Base-by-base conservation (phyloP, 2,888 invertebrate species). In the Mantis religiosa region DNA sequence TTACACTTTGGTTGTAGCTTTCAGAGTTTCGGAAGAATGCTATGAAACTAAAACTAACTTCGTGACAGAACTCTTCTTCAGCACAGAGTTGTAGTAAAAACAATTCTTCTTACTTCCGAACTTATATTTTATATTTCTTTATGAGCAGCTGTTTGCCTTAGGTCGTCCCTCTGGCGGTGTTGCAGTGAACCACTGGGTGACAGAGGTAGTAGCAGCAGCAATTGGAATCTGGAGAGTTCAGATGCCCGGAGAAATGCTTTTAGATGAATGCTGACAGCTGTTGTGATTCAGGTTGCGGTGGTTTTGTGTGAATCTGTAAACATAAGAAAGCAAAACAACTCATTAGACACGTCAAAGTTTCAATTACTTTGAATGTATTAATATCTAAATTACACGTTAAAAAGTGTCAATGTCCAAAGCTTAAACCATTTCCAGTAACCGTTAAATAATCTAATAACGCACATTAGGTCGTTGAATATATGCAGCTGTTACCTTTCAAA, bases 141-240 rank as follows among this genome's bases (percentile, higher is more conserved):
- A 34, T 87, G 14, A 81, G 89, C 89, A 89, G 89, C 89, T 89
- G 89, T 89, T 89, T 89, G 87, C 89, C 84, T 85, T 85, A 87
- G 89, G 87, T 84, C 82, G 88, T 89, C 90, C 88, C 90, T 90
- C 90, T 89, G 82, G 89, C 82, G 90, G 89, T 88, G 88, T 84
- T 71, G 83, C 30, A 30, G 47, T 27, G 85, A 90, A 90, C 89
- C 88, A 89, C 81, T 83, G 34, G n/a, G 82, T 82, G 82, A 82
- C 84, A 84, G 84, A 84, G 34, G 84, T 28, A 84, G 28, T 82
- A 87, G 82, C 84, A 41, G 88, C 84, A 84, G 84, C 47, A 25
- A 88, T 85, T 34, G 81, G 28, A 28, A 88, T 81, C 82, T 81
- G 34, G 84, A 54, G 81, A 85, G 82, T 30, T 84, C 88, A 81